Evolutionary conservation across 2,888 invertebrate species (phyloP), one percentile per base, ranked within the genome.

Genomic region (Philaethria dido): DNA sequence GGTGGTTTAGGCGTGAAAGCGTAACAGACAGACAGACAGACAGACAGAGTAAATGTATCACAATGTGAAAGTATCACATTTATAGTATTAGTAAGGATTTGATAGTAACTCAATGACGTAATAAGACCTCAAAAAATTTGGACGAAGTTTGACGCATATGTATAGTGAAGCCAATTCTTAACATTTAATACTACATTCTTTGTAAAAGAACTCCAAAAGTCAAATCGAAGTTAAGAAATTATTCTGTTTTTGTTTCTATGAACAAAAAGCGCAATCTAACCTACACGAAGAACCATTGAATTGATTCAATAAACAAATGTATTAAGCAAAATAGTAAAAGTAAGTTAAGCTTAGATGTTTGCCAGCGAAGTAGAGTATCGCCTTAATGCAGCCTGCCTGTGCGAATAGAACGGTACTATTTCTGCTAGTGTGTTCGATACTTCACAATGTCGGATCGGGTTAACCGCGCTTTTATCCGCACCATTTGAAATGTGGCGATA

Each of bases 251-350:
- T n/a, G n/a, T n/a, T n/a, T n/a, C n/a, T n/a, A n/a, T n/a, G n/a
- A 64, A 60, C 45, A 42, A 52, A 29, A 36, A 52, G 18, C 62
- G 55, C 33, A 52, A 48, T 44, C 29, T 29, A 20, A 60, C 45
- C 36, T 16, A 54, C 65, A 60, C 60, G 45, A 64, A 68, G 55
- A 65, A 57, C 82, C 81, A 85, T 86, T 86, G 85, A 86, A 83
- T 81, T 82, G 80, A 79, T 80, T 78, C 80, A 80, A 84, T 85
- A 82, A 82, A 81, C 75, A 77, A 79, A 78, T 75, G 72, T 71
- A 73, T 75, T 77, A 73, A 72, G 66, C 66, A 76, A 77, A 80
- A 77, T 69, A 79, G 78, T 77, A 80, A 77, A 77, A 76, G 72
- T 44, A 68, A 69, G 69, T 76, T 75, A 78, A 65, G 65, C 70